Conservation (phyloP, 2,888 invertebrate species). For the Phasia obesa region DNA sequence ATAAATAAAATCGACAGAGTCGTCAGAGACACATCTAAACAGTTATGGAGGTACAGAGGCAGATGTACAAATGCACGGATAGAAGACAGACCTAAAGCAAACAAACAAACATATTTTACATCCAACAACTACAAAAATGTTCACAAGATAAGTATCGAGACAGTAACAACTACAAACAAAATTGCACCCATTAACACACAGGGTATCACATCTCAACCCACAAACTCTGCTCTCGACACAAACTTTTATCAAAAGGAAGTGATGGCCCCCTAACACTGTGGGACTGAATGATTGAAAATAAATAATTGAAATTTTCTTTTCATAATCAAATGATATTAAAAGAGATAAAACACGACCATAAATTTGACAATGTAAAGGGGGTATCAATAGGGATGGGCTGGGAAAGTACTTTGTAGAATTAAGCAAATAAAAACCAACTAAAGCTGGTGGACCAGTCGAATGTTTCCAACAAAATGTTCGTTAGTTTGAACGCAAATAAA, state of each 20-base stretch:
- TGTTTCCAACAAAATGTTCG: no score
- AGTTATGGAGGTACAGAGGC: slow-evolving; percentile 19
- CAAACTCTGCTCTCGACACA: neutral
- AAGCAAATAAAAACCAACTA: no score
- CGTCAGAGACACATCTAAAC: slow-evolving; percentile 28
- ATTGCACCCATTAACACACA: slow-evolving; percentile 41
- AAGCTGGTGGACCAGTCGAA: no score
- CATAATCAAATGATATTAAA: no score
- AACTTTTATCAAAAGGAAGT: slow-evolving; percentile 18
- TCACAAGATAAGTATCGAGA: slow-evolving; percentile 25
- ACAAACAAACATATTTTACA: slow-evolving; percentile 42
- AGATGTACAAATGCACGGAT: slow-evolving; percentile 25
- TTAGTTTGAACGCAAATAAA: no score
- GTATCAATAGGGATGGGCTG: no score
- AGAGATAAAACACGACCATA: no score
- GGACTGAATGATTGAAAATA: neutral
- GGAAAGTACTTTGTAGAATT: no score
- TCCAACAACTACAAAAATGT: slow-evolving; percentile 45
- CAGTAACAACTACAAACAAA: slow-evolving; percentile 35
- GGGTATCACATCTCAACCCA: slow-evolving; percentile 15
- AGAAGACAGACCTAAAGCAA: slow-evolving; percentile 24
- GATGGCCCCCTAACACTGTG: neutral
- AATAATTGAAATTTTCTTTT: neutral
- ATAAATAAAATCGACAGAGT: slow-evolving; percentile 50
- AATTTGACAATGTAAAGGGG: no score